Conservation (phyloP, 1,140 invertebrate species). For the Melipona quadrifasciata region DNA sequence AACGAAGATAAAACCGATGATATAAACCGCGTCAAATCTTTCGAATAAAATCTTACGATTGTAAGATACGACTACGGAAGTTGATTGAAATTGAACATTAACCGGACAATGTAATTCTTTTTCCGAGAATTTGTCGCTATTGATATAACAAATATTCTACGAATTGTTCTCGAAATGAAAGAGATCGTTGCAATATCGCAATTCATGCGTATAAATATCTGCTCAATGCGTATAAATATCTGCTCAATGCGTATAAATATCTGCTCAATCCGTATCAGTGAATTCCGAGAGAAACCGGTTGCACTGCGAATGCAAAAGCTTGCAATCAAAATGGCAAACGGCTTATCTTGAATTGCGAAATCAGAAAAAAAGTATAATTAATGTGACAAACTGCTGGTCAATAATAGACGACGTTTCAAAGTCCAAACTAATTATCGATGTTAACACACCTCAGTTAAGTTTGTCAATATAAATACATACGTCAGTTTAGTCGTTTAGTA, state of each 20-base stretch:
- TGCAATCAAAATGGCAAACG: background rate
- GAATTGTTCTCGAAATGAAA: background rate
- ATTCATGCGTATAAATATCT: too few relatives aligned
- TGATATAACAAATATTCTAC: background rate
- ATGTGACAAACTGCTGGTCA: background rate
- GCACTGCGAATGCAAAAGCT: background rate
- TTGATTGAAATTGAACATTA: background rate
- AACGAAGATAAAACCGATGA: background rate
- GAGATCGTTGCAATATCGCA: background rate
- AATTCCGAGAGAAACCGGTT: background rate
- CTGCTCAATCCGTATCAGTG: background rate
- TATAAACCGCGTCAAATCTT: background rate
- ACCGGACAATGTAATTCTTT: too few relatives aligned
- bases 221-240: too few relatives aligned
- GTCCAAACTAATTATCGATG: slow-evolving; percentile 13
- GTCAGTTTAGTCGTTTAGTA: background rate
- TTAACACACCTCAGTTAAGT: background rate
- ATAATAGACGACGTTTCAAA: slow-evolving; percentile 20
- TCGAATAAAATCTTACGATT: background rate
- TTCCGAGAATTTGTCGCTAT: background rate
- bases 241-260: background rate
- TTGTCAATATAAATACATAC: background rate
- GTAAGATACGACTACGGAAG: background rate
- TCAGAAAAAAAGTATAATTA: background rate
- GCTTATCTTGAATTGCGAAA: background rate